Evolutionary conservation across 2,113 vertebrate species (phyloP), one percentile per base, ranked within the genome.

Genomic region (Notothenia coriiceps): DNA sequence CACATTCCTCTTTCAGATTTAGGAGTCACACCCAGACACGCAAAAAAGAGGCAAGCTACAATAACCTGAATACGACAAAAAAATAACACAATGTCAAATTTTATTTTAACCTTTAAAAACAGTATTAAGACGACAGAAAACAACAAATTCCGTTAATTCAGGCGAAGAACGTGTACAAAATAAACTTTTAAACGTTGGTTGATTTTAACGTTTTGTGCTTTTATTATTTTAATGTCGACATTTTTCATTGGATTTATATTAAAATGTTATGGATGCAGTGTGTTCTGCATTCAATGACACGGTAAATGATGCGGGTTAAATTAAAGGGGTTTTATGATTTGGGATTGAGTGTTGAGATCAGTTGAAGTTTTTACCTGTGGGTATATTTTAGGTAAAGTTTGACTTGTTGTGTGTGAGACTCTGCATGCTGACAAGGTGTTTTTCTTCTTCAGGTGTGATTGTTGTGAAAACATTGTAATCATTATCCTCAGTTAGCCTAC

Each of bases 391-490:
- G 47, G 33, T 11, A n/a, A 0, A 0, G 20, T 46, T 67, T 47
- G 2, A 13, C 12, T 59, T 85, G 29, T 82, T 80, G 74, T 20
- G 75, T 81, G 65, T 29, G 5, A 20, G 55, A 55, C 70, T 61
- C 15, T 49, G 56, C 85, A 52, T 84, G 88, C 91, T 91, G 90
- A 91, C 79, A 43, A 1, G 1, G 13, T 74, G 66, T 15, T 77
- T 89, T 90, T 91, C 55, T 56, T 44, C 56, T 11, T 13, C 59
- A 61, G 72, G 83, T 74, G 50, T 80, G 76, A 51, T 89, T 94
- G 92, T 94, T 95, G 85, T 93, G 91, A 73, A 77, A 92, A 93
- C 93, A 87, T 1, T 33, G 15, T 81, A 83, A 91, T 91, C 63
- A n/a, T 46, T 52, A 29, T 40, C 35, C 35, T 40, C 35, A 40